phyloP scores from a whole-genome alignment of 2,888 invertebrate genomes.

The Scaptomyza parva region DNA sequence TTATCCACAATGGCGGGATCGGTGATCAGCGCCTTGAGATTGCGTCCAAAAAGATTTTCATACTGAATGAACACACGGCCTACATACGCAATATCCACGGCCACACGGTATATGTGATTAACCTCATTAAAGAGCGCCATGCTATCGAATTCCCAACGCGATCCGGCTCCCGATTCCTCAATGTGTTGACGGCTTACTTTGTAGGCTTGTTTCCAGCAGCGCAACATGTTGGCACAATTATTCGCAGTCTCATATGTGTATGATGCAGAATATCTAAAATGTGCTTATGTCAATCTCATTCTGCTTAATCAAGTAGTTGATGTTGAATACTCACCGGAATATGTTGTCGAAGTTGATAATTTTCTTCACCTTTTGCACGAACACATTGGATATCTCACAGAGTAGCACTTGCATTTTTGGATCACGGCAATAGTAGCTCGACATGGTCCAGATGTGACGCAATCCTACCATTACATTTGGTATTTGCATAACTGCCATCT shows the following conservation, averaged over 20 bases:
- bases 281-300: too few species aligned
- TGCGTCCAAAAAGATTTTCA: constrained; percentile 94
- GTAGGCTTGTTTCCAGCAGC: constrained; percentile 87
- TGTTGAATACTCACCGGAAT: constrained; percentile 88
- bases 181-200: constrained; percentile 92
- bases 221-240: constrained; percentile 83
- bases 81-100: constrained; percentile 91
- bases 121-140: constrained; percentile 92
- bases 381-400: constrained; percentile 92
- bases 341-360: constrained; percentile 90
- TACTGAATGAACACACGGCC: constrained; percentile 93
- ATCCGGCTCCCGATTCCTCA: constrained; percentile 93
- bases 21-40: constrained; percentile 93
- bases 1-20: constrained; percentile 95
- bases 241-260: constrained; percentile 82
- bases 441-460: constrained; percentile 96
- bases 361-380: constrained; percentile 90
- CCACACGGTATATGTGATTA: constrained; percentile 93
- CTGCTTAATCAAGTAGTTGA: not conserved
- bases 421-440: constrained; percentile 93
- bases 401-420: constrained; percentile 94
- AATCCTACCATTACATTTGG: constrained; percentile 93
- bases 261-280: constrained; percentile 75
- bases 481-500: constrained; percentile 89
- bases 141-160: constrained; percentile 96